Evolutionary conservation across 2,888 invertebrate genomes (phyloP).

Genomic region (Heteropelma amictum): DNA sequence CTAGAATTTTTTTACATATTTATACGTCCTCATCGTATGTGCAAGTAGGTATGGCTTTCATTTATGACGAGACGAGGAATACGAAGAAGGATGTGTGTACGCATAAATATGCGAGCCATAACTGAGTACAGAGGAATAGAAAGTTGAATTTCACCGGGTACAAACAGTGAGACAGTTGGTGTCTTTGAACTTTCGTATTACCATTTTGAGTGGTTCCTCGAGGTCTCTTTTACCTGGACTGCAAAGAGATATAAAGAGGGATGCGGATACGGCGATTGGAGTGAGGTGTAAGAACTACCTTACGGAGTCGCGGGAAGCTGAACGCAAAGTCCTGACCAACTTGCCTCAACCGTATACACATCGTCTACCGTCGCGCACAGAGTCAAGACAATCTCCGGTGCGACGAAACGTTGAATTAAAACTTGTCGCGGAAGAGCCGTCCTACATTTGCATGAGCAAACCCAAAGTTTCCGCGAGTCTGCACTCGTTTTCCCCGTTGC

Average conservation of each 20-base stretch:
- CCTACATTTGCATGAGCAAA: slow-evolving; percentile 64
- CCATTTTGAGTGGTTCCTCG: slow-evolving; percentile 68
- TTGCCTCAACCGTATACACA: slow-evolving; percentile 44
- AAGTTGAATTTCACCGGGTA: slow-evolving; percentile 55
- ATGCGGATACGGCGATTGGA: neutral
- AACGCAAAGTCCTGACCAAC: slow-evolving; percentile 55
- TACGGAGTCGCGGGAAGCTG: slow-evolving; percentile 41
- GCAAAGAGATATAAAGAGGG: neutral
- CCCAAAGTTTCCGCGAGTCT: slow-evolving; percentile 57
- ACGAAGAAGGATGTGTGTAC: slow-evolving; percentile 44
- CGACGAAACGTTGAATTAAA: slow-evolving; percentile 66
- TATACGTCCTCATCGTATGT: neutral
- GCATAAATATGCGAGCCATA: slow-evolving; percentile 54
- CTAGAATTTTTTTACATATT: neutral
- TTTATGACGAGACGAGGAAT: slow-evolving; percentile 33
- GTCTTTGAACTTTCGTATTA: slow-evolving; percentile 68
- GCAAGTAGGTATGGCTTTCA: too few species aligned
- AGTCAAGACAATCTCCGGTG: slow-evolving; percentile 57
- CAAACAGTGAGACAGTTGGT: slow-evolving; percentile 56
- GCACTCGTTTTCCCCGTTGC: slow-evolving; percentile 28
- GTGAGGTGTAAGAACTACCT: slow-evolving; percentile 12
- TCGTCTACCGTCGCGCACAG: slow-evolving; percentile 24
- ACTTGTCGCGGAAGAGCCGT: slow-evolving; percentile 60
- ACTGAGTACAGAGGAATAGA: slow-evolving; percentile 51
- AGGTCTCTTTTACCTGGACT: slow-evolving; percentile 51